These are phyloP conservation scores for Drosophila parthenogenetica DNA, from an alignment of 2,888 invertebrate species.

Conservation along the genomic window DNA sequence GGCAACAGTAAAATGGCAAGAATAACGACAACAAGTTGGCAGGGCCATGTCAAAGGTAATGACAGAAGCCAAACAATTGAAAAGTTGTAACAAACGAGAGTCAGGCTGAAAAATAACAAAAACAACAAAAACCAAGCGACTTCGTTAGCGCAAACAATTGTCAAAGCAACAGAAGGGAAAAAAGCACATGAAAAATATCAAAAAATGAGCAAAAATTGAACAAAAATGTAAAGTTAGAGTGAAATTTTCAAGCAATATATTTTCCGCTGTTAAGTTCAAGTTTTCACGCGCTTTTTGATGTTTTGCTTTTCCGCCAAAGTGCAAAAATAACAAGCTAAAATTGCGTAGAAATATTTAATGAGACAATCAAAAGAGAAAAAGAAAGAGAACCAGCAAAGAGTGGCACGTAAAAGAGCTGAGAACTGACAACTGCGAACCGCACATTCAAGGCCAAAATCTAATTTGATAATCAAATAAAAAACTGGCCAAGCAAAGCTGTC, in stretches of 20 bases:
- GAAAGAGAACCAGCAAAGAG: slow-evolving; percentile 3
- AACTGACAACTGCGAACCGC: slow-evolving; percentile 25
- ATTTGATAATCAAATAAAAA: slow-evolving; percentile 77
- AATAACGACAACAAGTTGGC: slow-evolving; percentile 62
- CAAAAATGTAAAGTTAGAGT: slow-evolving; percentile 45
- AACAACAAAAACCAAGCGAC: slow-evolving; percentile 65
- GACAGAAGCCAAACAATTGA: slow-evolving; percentile 80
- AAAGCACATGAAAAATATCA: slow-evolving; percentile 51
- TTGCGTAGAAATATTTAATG: slow-evolving; percentile 73
- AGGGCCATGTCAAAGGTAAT: slow-evolving; percentile 77
- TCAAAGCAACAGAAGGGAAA: slow-evolving; percentile 58
- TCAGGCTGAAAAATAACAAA: slow-evolving; percentile 26
- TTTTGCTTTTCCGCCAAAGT: slow-evolving; percentile 54
- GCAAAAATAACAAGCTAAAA: slow-evolving; percentile 74
- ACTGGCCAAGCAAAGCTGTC: slow-evolving; percentile 62
- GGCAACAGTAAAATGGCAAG: slow-evolving; percentile 78
- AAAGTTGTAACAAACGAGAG: slow-evolving; percentile 71
- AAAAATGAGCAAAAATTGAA: slow-evolving; percentile 22
- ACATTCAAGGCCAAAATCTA: slow-evolving; percentile 57
- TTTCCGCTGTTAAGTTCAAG: slow-evolving; percentile 64
- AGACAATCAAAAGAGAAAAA: slow-evolving; percentile 28
- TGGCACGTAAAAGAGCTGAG: slow-evolving; percentile 10
- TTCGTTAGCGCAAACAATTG: slow-evolving; percentile 77
- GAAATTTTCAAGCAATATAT: slow-evolving; percentile 78
- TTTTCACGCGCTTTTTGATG: slow-evolving; percentile 80